Conservation (phyloP, 35 echinoderm and acorn worm genomes). For the Holothuria glaberrima region DNA sequence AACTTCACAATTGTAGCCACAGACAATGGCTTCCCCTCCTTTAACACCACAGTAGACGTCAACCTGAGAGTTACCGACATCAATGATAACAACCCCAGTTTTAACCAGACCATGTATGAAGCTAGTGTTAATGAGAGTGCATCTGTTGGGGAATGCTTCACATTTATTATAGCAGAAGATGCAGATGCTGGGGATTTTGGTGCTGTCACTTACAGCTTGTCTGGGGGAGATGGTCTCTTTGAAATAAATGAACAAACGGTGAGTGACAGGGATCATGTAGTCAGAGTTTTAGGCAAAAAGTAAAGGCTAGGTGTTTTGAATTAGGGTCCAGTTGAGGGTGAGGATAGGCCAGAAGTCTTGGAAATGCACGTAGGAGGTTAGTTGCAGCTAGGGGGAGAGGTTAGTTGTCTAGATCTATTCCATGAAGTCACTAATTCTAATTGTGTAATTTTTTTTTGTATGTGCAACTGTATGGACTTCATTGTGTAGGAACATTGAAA, state of each 20-base stretch:
- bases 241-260: conserved; percentile 73
- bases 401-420: too few relatives aligned
- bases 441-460: too few relatives aligned
- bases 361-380: too few relatives aligned
- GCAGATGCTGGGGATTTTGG: conserved; percentile 73
- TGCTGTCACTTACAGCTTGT: conserved; percentile 68
- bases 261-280: background rate
- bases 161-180: conserved; percentile 72
- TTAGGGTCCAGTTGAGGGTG: too few relatives aligned
- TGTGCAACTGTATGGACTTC: too few relatives aligned
- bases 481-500: too few relatives aligned
- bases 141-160: conserved; percentile 47
- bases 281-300: too few relatives aligned
- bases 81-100: conserved; percentile 96
- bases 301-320: too few relatives aligned
- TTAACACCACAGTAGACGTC: conserved; percentile 65
- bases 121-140: conserved; percentile 72
- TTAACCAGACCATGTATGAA: conserved; percentile 54
- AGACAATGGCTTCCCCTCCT: conserved; percentile 68
- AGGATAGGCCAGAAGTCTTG: too few relatives aligned
- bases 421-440: too few relatives aligned
- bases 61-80: conserved; percentile 76
- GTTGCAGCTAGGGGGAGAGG: too few relatives aligned
- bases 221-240: conserved; percentile 83
- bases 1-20: conserved; percentile 82